Evolutionary conservation across 2,797 vertebrate genomes (phyloP).

Genomic region (Galago senegalensis): DNA sequence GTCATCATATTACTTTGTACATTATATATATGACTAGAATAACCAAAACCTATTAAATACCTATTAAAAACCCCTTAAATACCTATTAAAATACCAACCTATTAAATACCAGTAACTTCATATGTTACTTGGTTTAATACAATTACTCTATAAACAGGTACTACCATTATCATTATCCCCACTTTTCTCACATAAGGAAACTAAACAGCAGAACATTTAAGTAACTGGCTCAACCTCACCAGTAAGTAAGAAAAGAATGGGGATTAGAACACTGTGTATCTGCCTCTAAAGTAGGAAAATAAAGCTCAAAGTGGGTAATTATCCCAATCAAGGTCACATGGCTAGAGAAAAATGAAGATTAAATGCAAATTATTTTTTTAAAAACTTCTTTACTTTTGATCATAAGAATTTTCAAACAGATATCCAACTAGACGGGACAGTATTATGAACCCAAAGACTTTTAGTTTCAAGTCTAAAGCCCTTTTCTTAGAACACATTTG

Average conservation of each 20-base stretch:
- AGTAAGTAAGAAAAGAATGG: not conserved
- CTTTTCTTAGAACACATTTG: not conserved
- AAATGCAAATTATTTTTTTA: not conserved
- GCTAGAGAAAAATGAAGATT: not conserved
- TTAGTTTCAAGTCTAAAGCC: not conserved
- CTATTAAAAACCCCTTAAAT: too few relatives aligned
- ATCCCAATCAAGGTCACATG: not conserved
- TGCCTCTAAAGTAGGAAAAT: not conserved
- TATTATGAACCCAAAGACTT: not conserved
- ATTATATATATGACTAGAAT: slow-evolving; percentile 18
- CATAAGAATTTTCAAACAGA: slow-evolving; percentile 19
- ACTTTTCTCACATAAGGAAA: not conserved
- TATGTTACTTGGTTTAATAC: slow-evolving; percentile 14
- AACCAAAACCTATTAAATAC: not conserved
- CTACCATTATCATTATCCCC: not conserved
- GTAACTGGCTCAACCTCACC: not conserved
- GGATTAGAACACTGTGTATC: not conserved
- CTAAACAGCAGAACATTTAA: not conserved
- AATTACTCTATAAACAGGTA: not conserved
- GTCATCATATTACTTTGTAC: slow-evolving; percentile 5
- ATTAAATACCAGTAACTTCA: not conserved
- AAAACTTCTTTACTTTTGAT: not conserved
- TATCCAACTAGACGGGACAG: not conserved
- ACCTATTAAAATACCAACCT: not conserved
- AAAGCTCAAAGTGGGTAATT: not conserved